Base-by-base conservation (phyloP, 2,888 invertebrate genomes). In the Cremastobaeus sp. region DNA sequence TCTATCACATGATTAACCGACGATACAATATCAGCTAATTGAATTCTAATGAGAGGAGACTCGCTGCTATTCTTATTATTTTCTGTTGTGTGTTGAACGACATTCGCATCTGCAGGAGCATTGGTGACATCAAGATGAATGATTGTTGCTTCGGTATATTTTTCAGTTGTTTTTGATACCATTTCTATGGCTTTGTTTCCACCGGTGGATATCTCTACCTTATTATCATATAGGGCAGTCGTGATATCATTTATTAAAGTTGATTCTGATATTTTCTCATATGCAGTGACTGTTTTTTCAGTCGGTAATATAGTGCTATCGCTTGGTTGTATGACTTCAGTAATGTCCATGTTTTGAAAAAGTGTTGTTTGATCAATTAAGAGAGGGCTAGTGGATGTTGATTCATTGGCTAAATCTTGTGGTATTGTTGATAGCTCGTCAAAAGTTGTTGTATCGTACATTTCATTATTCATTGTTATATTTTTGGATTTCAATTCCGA, bases 41-140 rank as follows among this genome's bases (percentile, higher is more conserved):
- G 78, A 59, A 83, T 83, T 54, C 82, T 78, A 3, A 81, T 82
- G 1, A 83, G 72, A 4, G 80, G 77, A 34, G 82, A 82, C 60
- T 83, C 79, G 1, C 68, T 77, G 1, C 62, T 57, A 52, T 70
- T 41, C 1, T 73, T 75, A 41, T 32, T 34, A 14, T 64, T 20
- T 47, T 60, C 59, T 3, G 69, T 47, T 5, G 62, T 47, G 0
- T 25, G 25, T 28, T 69, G 75, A 9, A 75, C 62, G 28, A 64
- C 62, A 12, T 57, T 77, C 6, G 41, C 3, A 35, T 73, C 66
- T 17, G 75, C 47, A 17, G 74, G 34, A 15, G 57, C 18, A 30
- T 75, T 78, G 21, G 78, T 79, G 8, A 83, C 79, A 12, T 79
- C 79, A 12, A 83, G 68, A 28, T 78, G 78, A 15, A 82, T 79